A percentile compares a stretch with the other conserved stretches of the same genome.
Conservation (phyloP, 2,797 vertebrate species). For the Phoebastria nigripes region DNA sequence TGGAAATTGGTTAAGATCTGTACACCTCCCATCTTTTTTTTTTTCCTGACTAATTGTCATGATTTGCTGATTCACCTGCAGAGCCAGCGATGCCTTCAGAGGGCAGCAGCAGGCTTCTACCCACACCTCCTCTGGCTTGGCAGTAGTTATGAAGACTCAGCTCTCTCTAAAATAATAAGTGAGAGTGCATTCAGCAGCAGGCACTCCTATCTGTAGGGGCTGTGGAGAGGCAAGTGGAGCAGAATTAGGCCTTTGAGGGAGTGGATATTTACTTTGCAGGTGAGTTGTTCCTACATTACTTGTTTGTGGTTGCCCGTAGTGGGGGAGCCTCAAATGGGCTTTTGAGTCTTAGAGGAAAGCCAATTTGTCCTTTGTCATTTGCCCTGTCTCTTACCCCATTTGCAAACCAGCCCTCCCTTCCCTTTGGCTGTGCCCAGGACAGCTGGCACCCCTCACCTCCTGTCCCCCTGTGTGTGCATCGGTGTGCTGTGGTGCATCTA, state of each 20-base stretch:
- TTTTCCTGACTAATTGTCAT: too few species aligned
- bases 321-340: background rate
- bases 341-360: background rate
- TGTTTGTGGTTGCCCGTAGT: background rate
- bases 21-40: too few species aligned
- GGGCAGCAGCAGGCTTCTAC: background rate
- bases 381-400: background rate
- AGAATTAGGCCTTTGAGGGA: background rate
- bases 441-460: fast-evolving
- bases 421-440: background rate
- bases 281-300: background rate
- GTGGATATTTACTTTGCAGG: background rate
- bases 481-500: background rate
- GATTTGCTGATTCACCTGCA: background rate
- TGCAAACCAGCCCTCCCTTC: background rate
- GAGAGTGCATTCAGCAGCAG: fast-evolving
- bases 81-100: background rate
- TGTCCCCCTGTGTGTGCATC: too few species aligned
- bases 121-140: background rate
- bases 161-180: fast-evolving
- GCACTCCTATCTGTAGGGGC: background rate
- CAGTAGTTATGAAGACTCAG: background rate
- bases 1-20: background rate
- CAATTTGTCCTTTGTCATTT: background rate
- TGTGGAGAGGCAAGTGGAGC: background rate